These are phyloP conservation scores for Plemyria rubiginata DNA, from an alignment of 2,888 invertebrate species.

Conservation along the genomic window DNA sequence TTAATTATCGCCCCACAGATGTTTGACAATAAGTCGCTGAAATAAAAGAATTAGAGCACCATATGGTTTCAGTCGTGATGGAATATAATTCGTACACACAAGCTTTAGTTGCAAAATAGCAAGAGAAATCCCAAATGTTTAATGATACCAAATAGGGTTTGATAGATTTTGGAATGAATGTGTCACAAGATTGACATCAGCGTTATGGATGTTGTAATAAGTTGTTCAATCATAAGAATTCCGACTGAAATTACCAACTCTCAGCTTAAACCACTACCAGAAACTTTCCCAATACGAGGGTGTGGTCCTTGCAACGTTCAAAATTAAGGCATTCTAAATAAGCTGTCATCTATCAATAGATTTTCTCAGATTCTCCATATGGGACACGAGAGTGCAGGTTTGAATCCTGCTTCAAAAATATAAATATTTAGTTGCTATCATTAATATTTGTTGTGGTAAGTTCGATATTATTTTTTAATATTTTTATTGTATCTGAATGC, in stretches of 20 bases:
- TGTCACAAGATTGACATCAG: constrained; percentile 21
- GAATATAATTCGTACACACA: not conserved
- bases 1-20: constrained; percentile 26
- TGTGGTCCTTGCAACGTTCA: no score
- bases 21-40: constrained; percentile 16
- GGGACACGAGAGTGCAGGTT: no score
- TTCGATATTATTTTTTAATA: no score
- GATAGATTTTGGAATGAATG: constrained; percentile 54
- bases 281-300: no score
- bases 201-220: constrained; percentile 12
- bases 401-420: no score
- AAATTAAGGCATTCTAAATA: no score
- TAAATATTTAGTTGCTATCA: no score
- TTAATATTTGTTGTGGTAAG: no score
- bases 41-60: constrained; percentile 23
- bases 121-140: constrained; percentile 9
- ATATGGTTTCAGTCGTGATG: constrained; percentile 21
- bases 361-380: no score
- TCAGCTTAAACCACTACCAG: not conserved
- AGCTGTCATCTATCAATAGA: no score
- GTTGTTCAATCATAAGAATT: not conserved
- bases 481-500: no score
- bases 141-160: constrained; percentile 57
- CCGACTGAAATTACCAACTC: not conserved
- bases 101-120: constrained; percentile 21